Percentiles rank a stretch among this genome's conserved stretches.
phyloP scores from a whole-genome alignment of 64 coral and sea anemone species.

The Pachyseris speciosa region DNA sequence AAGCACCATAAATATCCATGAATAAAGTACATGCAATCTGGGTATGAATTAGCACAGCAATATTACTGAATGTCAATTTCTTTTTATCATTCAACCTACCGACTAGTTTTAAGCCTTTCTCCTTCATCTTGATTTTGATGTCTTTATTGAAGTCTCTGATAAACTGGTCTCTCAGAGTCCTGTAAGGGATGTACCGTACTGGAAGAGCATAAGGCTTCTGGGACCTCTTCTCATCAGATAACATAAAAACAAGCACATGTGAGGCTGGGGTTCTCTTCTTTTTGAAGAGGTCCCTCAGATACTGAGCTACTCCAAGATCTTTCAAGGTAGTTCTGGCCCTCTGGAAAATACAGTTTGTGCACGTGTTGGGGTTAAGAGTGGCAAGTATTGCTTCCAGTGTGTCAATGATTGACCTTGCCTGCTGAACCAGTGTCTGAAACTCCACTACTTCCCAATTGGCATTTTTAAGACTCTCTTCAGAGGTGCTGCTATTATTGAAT shows the following conservation, averaged over 20 bases:
- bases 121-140: not conserved
- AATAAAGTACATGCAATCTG: not conserved
- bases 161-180: slow-evolving; percentile 36
- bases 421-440: slow-evolving; percentile 44
- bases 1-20: too few species aligned
- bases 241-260: slow-evolving; percentile 40
- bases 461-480: slow-evolving; percentile 44
- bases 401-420: not conserved
- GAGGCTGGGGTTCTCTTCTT: slow-evolving; percentile 45
- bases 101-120: not conserved
- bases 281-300: slow-evolving; percentile 45
- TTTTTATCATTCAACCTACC: not conserved
- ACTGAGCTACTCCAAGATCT: not conserved
- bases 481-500: slow-evolving; percentile 19
- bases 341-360: slow-evolving; percentile 1
- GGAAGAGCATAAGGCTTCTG: slow-evolving; percentile 37
- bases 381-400: slow-evolving; percentile 3
- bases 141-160: not conserved
- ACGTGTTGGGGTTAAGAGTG: slow-evolving; percentile 22
- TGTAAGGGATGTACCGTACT: slow-evolving; percentile 13
- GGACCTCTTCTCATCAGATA: slow-evolving; percentile 29
- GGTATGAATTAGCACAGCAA: not conserved
- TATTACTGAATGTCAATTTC: not conserved
- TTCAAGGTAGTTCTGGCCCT: slow-evolving; percentile 2
- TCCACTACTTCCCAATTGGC: slow-evolving; percentile 71